Evolutionary conservation across 2,797 vertebrate species (phyloP).

Genomic region (Gymnothorax javanicus): DNA sequence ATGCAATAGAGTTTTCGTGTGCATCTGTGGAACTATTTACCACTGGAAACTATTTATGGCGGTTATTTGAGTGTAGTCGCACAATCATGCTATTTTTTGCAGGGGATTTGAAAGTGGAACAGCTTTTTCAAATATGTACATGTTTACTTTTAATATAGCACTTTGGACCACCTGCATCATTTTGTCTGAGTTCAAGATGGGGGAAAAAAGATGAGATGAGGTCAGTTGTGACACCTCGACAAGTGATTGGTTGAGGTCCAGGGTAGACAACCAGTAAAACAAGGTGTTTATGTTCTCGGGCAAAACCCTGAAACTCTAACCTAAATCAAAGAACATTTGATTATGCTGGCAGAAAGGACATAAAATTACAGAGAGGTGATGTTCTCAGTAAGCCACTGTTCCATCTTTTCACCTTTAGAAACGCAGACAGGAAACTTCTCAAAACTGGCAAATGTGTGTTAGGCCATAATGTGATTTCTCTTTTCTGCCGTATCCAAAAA

Average conservation of each 20-base stretch:
- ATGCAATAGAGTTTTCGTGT: no score
- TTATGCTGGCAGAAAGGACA: conserved; percentile 15
- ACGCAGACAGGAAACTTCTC: neutral
- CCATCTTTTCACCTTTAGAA: neutral
- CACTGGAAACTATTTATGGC: neutral
- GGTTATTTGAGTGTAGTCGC: neutral
- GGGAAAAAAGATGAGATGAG: neutral
- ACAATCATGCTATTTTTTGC: neutral
- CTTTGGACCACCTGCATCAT: neutral
- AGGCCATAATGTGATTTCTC: neutral
- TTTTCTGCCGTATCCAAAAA: neutral
- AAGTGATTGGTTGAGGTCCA: neutral
- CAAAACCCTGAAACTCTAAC: neutral
- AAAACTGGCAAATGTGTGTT: neutral
- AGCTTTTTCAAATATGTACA: neutral
- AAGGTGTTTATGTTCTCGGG: neutral
- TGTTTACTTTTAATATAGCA: neutral
- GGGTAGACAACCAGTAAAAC: neutral
- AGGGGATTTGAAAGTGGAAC: neutral
- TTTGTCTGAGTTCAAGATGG: neutral
- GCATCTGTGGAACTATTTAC: neutral
- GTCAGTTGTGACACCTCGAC: no score
- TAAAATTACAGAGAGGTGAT: neutral
- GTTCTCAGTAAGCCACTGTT: neutral
- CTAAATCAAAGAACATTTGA: conserved; percentile 11